phyloP scores from a whole-genome alignment of 2,113 vertebrate species.

The Camelus bactrianus region DNA sequence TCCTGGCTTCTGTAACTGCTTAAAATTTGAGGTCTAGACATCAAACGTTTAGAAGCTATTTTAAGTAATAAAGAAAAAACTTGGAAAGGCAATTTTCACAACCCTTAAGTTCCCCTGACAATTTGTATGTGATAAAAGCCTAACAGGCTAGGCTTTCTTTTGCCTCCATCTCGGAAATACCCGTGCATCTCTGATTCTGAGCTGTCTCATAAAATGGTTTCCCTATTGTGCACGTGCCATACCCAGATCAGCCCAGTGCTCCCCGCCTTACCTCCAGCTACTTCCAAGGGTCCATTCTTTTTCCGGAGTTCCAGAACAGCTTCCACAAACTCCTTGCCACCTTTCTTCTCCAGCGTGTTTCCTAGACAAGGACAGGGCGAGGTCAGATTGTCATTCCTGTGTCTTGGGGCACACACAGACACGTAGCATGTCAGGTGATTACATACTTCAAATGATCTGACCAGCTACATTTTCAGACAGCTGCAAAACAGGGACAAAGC shows the following conservation, averaged over 20 bases:
- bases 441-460: slow-evolving; percentile 80
- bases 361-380: slow-evolving; percentile 88
- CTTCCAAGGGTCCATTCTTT: slow-evolving; percentile 97
- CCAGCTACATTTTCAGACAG: slow-evolving; percentile 79
- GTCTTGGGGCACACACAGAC: slow-evolving; percentile 62
- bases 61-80: neutral
- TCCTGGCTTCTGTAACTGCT: slow-evolving; percentile 77
- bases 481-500: slow-evolving; percentile 90
- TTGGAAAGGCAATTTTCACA: slow-evolving; percentile 55
- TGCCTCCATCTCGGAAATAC: neutral
- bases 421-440: slow-evolving; percentile 64
- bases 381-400: slow-evolving; percentile 70
- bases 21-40: slow-evolving; percentile 79
- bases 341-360: slow-evolving; percentile 97
- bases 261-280: slow-evolving; percentile 93
- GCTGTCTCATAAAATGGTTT: neutral
- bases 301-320: slow-evolving; percentile 96
- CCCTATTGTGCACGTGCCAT: fast-evolving
- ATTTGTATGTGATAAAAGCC: neutral
- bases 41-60: slow-evolving; percentile 67
- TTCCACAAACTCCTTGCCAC: slow-evolving; percentile 97
- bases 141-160: neutral
- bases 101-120: neutral
- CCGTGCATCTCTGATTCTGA: neutral
- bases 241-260: neutral